Conservation (phyloP, 2,888 invertebrate species). For the Barypeithes pellucidus region DNA sequence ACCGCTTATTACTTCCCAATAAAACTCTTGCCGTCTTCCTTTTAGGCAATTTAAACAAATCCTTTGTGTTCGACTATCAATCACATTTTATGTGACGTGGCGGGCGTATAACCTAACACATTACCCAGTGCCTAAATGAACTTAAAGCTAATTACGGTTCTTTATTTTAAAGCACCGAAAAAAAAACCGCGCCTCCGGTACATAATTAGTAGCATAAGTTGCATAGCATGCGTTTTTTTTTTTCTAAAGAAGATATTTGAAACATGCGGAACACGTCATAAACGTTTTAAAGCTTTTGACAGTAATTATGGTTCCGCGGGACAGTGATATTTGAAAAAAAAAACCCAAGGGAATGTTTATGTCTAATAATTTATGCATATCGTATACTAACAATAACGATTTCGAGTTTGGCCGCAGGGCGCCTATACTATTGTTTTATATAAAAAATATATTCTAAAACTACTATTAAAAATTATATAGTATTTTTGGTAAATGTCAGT, state of each 20-base stretch:
- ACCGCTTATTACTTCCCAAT: background rate
- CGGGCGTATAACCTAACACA: slow-evolving; percentile 17
- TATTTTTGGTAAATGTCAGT: slow-evolving; percentile 16
- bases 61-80: slow-evolving; percentile 25
- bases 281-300: slow-evolving; percentile 1
- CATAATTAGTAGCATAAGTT: background rate
- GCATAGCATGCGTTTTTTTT: too few relatives aligned
- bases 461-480: background rate
- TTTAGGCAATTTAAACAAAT: slow-evolving; percentile 4
- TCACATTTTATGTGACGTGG: slow-evolving; percentile 36
- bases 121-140: slow-evolving; percentile 25
- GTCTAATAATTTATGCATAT: background rate
- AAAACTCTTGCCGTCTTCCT: background rate
- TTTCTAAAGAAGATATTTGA: background rate
- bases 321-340: slow-evolving; percentile 6
- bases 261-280: background rate
- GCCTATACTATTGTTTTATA: slow-evolving; percentile 6
- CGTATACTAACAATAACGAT: background rate
- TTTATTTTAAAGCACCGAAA: slow-evolving; percentile 6
- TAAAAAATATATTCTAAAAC: background rate
- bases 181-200: slow-evolving; percentile 4
- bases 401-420: background rate
- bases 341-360: slow-evolving; percentile 2
- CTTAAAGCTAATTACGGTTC: slow-evolving; percentile 15
- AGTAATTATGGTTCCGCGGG: background rate